Percentiles rank a stretch among this genome's conserved stretches.
Evolutionary conservation across 2,888 invertebrate genomes (phyloP).

Genomic region (Sarcophaga caerulescens): DNA sequence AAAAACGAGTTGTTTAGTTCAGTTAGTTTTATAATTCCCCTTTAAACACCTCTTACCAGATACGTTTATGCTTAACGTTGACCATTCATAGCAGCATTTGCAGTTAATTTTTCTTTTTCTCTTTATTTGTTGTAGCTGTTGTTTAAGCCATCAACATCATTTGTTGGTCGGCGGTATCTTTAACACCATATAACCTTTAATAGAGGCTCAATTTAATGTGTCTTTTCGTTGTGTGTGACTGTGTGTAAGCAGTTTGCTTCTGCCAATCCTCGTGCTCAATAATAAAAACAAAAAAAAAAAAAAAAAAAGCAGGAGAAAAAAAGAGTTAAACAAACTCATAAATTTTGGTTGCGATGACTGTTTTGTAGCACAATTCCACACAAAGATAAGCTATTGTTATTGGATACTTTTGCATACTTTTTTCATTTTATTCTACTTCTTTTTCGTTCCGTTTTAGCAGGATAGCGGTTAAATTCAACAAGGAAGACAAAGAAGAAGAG

Average conservation of each 20-base stretch:
- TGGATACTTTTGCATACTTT: slow-evolving; percentile 58
- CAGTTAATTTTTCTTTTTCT: neutral
- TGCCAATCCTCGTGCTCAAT: slow-evolving; percentile 30
- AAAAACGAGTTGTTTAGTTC: too few species aligned
- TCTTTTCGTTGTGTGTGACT: neutral
- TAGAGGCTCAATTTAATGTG: slow-evolving; percentile 37
- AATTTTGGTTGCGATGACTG: slow-evolving; percentile 47
- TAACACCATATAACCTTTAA: slow-evolving; percentile 55
- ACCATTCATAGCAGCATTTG: slow-evolving; percentile 6
- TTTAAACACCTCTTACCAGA: neutral
- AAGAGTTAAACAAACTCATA: slow-evolving; percentile 60
- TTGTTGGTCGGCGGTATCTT: slow-evolving; percentile 51
- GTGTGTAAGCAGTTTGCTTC: slow-evolving; percentile 1
- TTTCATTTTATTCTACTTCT: neutral
- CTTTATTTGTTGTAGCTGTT: neutral
- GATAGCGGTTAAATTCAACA: slow-evolving; percentile 11
- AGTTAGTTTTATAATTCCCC: neutral
- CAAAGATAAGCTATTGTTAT: slow-evolving; percentile 62
- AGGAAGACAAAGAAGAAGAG: slow-evolving; percentile 7
- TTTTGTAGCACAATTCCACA: slow-evolving; percentile 38
- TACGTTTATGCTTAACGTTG: slow-evolving; percentile 29
- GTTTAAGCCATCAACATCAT: slow-evolving; percentile 51
- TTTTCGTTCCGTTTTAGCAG: too few species aligned
- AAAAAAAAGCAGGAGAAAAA: too few species aligned
- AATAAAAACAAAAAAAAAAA: too few species aligned